These are phyloP conservation scores for Acanthopagrus latus DNA, from an alignment of 2,797 vertebrate species.

Conservation along the genomic window DNA sequence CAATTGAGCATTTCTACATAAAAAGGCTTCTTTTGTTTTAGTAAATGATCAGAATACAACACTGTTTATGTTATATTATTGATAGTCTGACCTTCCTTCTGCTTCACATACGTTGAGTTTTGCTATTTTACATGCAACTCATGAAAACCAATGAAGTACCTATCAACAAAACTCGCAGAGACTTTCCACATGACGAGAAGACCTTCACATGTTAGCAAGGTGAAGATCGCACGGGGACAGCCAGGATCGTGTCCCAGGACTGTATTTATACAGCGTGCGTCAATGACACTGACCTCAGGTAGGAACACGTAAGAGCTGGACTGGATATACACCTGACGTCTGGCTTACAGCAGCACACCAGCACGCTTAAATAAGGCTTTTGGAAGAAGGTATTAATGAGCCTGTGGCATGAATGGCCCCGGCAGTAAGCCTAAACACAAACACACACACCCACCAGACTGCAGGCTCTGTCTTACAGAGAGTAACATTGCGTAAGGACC, in stretches of 20 bases:
- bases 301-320: slow-evolving; percentile 49
- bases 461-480: background rate
- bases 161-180: background rate
- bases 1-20: background rate
- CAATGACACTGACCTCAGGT: slow-evolving; percentile 27
- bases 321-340: slow-evolving; percentile 48
- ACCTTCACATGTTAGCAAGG: background rate
- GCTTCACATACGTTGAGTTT: background rate
- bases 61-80: background rate
- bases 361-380: slow-evolving; percentile 66
- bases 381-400: slow-evolving; percentile 61
- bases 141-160: background rate
- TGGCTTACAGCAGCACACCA: slow-evolving; percentile 23
- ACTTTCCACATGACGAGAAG: background rate
- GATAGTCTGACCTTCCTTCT: background rate
- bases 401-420: slow-evolving; percentile 54
- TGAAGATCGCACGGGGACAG: too few relatives aligned
- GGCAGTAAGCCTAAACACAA: slow-evolving; percentile 46
- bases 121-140: background rate
- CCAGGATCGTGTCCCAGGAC: background rate
- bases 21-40: background rate
- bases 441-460: slow-evolving; percentile 14
- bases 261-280: slow-evolving; percentile 47
- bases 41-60: background rate
- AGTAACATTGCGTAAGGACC: slow-evolving; percentile 3